These are phyloP conservation scores for Elaphurus davidianus DNA, from an alignment of 2,113 vertebrate species.

Conservation along the genomic window DNA sequence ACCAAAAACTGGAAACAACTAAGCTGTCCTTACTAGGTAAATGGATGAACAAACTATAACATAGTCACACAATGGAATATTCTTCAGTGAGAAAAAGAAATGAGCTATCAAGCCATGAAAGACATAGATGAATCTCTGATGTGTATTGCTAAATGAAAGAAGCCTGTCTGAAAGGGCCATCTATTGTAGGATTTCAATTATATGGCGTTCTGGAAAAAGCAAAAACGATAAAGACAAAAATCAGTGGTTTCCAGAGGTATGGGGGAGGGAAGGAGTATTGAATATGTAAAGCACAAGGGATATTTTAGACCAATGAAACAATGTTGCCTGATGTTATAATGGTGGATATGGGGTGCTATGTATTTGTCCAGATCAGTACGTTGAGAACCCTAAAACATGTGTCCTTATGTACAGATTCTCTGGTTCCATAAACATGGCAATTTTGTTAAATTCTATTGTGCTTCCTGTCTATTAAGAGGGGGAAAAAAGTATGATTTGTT, in stretches of 20 bases:
- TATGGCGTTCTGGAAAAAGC: not conserved
- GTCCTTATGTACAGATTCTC: not conserved
- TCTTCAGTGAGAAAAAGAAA: not conserved
- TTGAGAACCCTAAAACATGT: not conserved
- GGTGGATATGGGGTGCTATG: not conserved
- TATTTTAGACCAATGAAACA: not conserved
- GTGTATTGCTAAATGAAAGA: not conserved
- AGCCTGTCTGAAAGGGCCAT: not conserved
- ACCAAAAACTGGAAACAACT: not conserved
- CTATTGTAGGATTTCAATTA: not conserved
- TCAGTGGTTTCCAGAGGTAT: not conserved
- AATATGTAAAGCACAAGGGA: not conserved
- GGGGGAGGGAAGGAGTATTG: not conserved
- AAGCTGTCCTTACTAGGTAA: not conserved
- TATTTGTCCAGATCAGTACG: not conserved
- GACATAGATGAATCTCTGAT: not conserved
- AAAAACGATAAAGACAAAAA: not conserved
- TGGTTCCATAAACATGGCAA: not conserved
- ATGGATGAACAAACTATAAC: not conserved
- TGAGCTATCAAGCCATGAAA: not conserved
- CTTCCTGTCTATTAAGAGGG: not conserved
- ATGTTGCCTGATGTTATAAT: not conserved
- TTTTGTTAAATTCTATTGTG: not conserved
- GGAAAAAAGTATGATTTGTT: not conserved
- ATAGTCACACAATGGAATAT: not conserved